Conservation (phyloP, 2,888 invertebrate genomes). For the Trachelus stipa region DNA sequence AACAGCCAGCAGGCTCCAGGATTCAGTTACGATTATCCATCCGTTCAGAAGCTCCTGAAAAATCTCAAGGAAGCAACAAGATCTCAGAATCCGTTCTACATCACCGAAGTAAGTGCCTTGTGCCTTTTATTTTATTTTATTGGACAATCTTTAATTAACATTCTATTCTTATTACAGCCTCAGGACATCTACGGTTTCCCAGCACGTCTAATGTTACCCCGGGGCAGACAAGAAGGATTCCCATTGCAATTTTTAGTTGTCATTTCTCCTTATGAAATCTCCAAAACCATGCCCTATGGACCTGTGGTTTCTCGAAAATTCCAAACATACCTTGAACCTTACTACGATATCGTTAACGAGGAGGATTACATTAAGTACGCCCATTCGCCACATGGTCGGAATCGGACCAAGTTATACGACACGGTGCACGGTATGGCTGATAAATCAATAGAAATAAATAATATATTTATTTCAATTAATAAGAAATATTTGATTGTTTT, state of each 20-base stretch:
- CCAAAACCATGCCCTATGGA: conserved; percentile 66
- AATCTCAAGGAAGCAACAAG: conserved; percentile 71
- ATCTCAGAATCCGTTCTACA: conserved; percentile 61
- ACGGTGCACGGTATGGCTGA: background rate
- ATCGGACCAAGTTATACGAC: background rate
- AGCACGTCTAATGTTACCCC: conserved; percentile 74
- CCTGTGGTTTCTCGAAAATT: conserved; percentile 64
- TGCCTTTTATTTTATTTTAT: background rate
- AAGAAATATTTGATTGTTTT: background rate
- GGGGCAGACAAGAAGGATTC: conserved; percentile 74
- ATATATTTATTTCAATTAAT: background rate
- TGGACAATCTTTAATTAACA: background rate
- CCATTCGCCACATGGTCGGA: background rate
- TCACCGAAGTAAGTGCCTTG: conserved; percentile 51
- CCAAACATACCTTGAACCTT: conserved; percentile 43
- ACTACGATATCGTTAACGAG: background rate
- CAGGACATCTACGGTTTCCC: conserved; percentile 71
- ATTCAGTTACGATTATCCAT: conserved; percentile 66
- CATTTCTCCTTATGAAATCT: conserved; percentile 69
- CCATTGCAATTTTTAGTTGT: conserved; percentile 74
- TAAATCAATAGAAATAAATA: background rate
- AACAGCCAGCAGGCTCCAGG: conserved; percentile 73
- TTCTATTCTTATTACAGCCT: conserved; percentile 56
- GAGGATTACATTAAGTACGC: background rate
- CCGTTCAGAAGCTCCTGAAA: conserved; percentile 74